These are phyloP conservation scores for Hirudinaria manillensis DNA, from an alignment of 2,888 invertebrate genomes.

Conservation along the genomic window DNA sequence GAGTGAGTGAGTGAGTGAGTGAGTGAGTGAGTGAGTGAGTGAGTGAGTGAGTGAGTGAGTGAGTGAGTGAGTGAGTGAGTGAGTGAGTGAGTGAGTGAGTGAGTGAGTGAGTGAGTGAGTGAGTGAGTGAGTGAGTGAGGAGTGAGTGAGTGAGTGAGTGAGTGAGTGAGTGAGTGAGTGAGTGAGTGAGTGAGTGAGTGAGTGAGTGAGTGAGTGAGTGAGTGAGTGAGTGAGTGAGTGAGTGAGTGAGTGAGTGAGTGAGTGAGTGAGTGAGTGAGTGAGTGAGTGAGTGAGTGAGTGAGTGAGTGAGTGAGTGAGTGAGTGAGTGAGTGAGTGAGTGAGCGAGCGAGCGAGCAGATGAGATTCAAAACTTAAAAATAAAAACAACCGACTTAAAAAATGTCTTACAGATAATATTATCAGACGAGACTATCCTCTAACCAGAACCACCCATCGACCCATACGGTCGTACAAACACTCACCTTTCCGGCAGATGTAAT, in stretches of 20 bases:
- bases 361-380: not conserved
- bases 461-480: slow-evolving; percentile 38
- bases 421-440: too few species aligned
- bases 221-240: slow-evolving; percentile 25
- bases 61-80: slow-evolving; percentile 19
- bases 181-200: too few species aligned
- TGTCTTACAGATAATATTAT: too few species aligned
- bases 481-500: slow-evolving; percentile 99
- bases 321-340: slow-evolving; percentile 24
- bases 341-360: too few species aligned
- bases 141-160: too few species aligned
- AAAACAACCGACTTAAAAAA: not conserved
- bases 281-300: slow-evolving; percentile 20
- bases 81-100: too few species aligned
- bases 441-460: not conserved
- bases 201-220: slow-evolving; percentile 15
- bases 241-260: slow-evolving; percentile 26
- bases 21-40: slow-evolving; percentile 12
- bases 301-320: slow-evolving; percentile 20
- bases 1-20: not conserved
- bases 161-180: too few species aligned
- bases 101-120: too few species aligned
- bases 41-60: slow-evolving; percentile 19
- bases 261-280: slow-evolving; percentile 15
- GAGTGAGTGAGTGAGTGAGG: too few species aligned